These are phyloP conservation scores for Agrenia bidenticulata DNA, from an alignment of 2,888 invertebrate genomes.

Conservation along the genomic window DNA sequence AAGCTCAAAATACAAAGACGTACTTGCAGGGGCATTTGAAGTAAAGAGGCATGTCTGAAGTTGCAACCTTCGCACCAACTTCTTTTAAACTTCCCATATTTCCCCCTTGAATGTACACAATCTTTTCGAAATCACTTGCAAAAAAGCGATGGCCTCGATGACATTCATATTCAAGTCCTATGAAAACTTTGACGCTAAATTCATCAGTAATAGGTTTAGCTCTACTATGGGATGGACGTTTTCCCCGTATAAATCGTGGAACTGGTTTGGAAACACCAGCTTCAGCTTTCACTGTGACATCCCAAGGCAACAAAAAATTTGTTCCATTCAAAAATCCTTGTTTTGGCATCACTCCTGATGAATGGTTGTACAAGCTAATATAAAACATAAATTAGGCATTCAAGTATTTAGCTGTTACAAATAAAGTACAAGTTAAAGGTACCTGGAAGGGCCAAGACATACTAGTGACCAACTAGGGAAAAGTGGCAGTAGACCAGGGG, in stretches of 20 bases:
- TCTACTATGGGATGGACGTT: slow-evolving; percentile 26
- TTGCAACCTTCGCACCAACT: slow-evolving; percentile 73
- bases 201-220: slow-evolving; percentile 20
- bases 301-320: slow-evolving; percentile 92
- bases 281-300: slow-evolving; percentile 67
- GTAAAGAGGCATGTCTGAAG: slow-evolving; percentile 84
- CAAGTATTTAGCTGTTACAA: neutral
- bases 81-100: slow-evolving; percentile 19
- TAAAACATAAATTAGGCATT: neutral
- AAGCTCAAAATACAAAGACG: too few species aligned
- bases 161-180: slow-evolving; percentile 97
- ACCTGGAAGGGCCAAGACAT: slow-evolving; percentile 77
- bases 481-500: slow-evolving; percentile 72
- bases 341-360: slow-evolving; percentile 81
- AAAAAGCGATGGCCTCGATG: slow-evolving; percentile 95
- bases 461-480: slow-evolving; percentile 89
- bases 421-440: neutral
- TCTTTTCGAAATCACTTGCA: slow-evolving; percentile 81
- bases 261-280: slow-evolving; percentile 45
- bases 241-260: slow-evolving; percentile 38
- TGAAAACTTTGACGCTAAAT: slow-evolving; percentile 70
- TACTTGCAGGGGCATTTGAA: slow-evolving; percentile 80
- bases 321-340: slow-evolving; percentile 87
- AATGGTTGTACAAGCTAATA: slow-evolving; percentile 55
- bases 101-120: slow-evolving; percentile 62